These are phyloP conservation scores for Gymnopithys bicolor DNA, from an alignment of 2,797 vertebrate species.

Conservation along the genomic window DNA sequence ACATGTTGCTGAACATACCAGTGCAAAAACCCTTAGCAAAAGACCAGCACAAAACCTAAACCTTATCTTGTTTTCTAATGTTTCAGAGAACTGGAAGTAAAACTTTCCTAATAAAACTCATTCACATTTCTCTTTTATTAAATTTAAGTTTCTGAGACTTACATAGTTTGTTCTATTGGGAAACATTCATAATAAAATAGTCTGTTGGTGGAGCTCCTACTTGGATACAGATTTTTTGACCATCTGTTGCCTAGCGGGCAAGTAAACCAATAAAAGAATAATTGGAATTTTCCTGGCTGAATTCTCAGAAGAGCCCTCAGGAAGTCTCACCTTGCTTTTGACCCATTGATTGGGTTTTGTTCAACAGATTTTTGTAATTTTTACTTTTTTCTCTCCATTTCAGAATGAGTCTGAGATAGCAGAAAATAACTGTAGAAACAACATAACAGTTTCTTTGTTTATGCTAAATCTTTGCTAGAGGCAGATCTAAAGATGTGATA, in stretches of 20 bases:
- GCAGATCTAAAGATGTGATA: background rate
- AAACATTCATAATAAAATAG: background rate
- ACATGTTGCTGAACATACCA: background rate
- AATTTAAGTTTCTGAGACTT: background rate
- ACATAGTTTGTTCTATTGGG: background rate
- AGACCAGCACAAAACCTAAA: background rate
- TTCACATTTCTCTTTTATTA: background rate
- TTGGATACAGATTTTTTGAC: background rate
- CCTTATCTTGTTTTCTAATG: background rate
- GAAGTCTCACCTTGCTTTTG: slow-evolving; percentile 43
- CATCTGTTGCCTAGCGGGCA: slow-evolving; percentile 29
- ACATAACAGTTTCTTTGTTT: background rate
- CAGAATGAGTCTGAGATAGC: background rate
- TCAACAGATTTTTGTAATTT: background rate
- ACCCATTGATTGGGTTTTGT: slow-evolving; percentile 6
- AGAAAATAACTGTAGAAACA: background rate
- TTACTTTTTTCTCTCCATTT: background rate
- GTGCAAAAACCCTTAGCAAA: background rate
- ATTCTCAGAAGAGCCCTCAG: background rate
- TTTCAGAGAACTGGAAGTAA: background rate
- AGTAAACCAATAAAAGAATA: slow-evolving; percentile 26
- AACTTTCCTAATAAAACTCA: background rate
- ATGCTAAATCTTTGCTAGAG: background rate
- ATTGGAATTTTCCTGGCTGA: slow-evolving; percentile 16
- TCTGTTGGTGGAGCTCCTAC: background rate